Percentiles rank a stretch among this genome's conserved stretches.
These are phyloP conservation scores for Augiades crinisus DNA, from an alignment of 2,888 invertebrate genomes.

Conservation along the genomic window DNA sequence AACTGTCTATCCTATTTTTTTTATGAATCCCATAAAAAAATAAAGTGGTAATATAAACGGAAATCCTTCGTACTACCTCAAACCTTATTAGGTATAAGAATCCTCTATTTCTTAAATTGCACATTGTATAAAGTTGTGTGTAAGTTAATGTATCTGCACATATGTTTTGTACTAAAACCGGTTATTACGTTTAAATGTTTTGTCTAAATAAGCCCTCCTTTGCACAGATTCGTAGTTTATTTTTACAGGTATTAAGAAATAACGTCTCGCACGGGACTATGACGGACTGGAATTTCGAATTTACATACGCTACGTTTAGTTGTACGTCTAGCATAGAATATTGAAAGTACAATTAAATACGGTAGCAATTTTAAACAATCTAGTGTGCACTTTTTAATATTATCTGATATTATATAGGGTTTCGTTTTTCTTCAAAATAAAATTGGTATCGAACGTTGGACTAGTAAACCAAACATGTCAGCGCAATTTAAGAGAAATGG, in stretches of 20 bases:
- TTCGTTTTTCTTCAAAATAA: too few relatives aligned
- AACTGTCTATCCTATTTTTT: too few relatives aligned
- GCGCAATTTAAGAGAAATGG: too few relatives aligned
- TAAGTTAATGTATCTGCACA: neutral
- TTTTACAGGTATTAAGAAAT: too few relatives aligned
- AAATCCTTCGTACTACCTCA: slow-evolving; percentile 2
- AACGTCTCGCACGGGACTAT: neutral
- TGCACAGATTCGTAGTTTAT: too few relatives aligned
- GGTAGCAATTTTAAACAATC: slow-evolving; percentile 3
- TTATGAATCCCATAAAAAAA: too few relatives aligned
- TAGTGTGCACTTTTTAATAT: neutral
- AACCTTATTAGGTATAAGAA: neutral
- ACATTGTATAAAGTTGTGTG: slow-evolving; percentile 10
- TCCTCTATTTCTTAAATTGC: slow-evolving; percentile 16
- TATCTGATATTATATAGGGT: too few relatives aligned
- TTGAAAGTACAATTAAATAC: slow-evolving; percentile 15
- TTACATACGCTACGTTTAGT: neutral
- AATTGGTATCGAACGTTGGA: too few relatives aligned
- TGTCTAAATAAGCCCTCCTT: neutral
- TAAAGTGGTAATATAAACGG: too few relatives aligned
- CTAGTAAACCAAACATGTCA: too few relatives aligned
- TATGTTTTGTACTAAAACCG: neutral
- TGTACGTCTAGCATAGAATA: slow-evolving; percentile 8
- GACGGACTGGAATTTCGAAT: slow-evolving; percentile 2
- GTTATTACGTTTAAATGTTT: neutral